Conservation (phyloP, 2,888 invertebrate genomes). For the Cylindroiulus punctatus region DNA sequence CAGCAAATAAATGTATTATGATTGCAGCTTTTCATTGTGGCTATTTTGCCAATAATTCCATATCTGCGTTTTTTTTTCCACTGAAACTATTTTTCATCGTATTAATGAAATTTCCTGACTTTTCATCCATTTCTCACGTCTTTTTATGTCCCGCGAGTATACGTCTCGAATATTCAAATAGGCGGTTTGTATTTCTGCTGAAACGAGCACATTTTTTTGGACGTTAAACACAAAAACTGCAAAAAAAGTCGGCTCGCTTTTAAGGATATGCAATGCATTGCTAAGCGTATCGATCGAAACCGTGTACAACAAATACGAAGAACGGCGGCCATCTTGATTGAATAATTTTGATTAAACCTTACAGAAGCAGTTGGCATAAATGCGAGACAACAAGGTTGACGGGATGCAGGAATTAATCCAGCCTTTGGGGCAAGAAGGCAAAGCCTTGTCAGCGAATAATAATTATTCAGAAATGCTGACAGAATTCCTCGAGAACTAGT, state of each 20-base stretch:
- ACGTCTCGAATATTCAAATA: slow-evolving; percentile 25
- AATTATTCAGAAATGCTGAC: slow-evolving; percentile 25
- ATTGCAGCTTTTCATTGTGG: neutral
- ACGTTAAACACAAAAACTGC: neutral
- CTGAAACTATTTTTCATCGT: neutral
- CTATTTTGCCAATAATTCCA: neutral
- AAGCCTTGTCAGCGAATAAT: neutral
- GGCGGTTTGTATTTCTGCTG: slow-evolving; percentile 38
- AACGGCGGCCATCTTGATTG: slow-evolving; percentile 40
- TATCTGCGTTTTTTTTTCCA: neutral
- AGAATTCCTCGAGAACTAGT: neutral
- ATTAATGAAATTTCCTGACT: slow-evolving; percentile 39
- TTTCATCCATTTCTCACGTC: neutral
- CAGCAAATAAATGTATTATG: neutral
- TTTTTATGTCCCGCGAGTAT: neutral
- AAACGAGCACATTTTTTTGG: slow-evolving; percentile 36
- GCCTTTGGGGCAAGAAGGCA: neutral
- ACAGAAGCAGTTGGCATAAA: slow-evolving; percentile 22
- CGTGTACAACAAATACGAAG: neutral
- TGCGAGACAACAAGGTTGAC: slow-evolving; percentile 5
- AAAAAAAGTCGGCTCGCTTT: slow-evolving; percentile 28
- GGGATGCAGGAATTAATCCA: neutral
- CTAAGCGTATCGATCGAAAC: slow-evolving; percentile 33
- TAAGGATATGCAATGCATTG: slow-evolving; percentile 47
- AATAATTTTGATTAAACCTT: slow-evolving; percentile 38